Conservation (phyloP, 1,140 invertebrate species). For the Sweltsa coloradensis region DNA sequence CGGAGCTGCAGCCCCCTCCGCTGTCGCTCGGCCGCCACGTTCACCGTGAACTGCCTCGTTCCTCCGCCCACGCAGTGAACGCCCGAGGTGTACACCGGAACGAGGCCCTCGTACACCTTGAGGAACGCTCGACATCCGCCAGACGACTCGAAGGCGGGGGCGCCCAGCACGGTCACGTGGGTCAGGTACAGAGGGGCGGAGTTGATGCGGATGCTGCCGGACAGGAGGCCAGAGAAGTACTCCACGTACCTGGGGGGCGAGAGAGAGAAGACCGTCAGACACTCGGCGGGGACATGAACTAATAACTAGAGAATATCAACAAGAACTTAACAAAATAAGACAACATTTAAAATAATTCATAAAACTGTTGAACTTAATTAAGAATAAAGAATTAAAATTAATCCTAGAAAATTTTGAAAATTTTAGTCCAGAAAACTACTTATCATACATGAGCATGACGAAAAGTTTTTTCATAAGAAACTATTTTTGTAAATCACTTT, state of each 20-base stretch:
- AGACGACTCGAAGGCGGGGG: conserved; percentile 56
- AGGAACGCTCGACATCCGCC: conserved; percentile 65
- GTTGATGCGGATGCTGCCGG: conserved; percentile 76
- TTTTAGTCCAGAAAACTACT: no score
- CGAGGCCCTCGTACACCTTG: conserved; percentile 73
- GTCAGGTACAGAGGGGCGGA: conserved; percentile 74
- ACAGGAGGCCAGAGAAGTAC: conserved; percentile 81
- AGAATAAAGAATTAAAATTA: no score
- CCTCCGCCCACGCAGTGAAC: conserved; percentile 56
- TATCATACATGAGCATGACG: no score
- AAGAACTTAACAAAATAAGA: no score
- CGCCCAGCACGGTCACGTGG: conserved; percentile 72
- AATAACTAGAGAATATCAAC: no score
- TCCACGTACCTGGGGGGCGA: conserved; percentile 63
- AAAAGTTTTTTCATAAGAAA: no score
- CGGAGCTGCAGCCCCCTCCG: conserved; percentile 62
- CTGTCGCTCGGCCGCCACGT: conserved; percentile 40
- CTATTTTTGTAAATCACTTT: no score
- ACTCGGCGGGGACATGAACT: no score
- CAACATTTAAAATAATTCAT: no score
- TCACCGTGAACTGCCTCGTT: conserved; percentile 51
- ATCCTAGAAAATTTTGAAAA: no score
- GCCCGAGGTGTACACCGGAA: conserved; percentile 75
- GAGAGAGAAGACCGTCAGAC: no score
- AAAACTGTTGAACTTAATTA: no score